Evolutionary conservation across 2,888 invertebrate species (phyloP), one percentile per base, ranked within the genome.

Genomic region (Synergus laeviventris): DNA sequence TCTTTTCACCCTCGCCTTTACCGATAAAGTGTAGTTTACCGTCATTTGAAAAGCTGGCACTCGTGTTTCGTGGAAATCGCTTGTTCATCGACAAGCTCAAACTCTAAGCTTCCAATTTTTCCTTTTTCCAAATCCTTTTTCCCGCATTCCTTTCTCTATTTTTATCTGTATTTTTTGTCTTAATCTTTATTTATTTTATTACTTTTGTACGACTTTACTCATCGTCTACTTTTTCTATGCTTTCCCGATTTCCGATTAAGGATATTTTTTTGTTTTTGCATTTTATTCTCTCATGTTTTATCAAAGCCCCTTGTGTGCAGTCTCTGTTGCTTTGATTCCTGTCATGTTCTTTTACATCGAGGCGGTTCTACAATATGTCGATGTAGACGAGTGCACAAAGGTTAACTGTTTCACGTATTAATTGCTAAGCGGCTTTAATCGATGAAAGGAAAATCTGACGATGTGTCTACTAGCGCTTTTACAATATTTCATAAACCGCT

Each of bases 31-130:
- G 75, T 79, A 70, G 74, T 77, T 76, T 70, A 78, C 74, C 75
- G 78, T 80, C 78, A 75, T 81, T 75, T 81, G 74, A 79, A 78
- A 80, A 78, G 81, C 66, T 77, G 79, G 77, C 76, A 77, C 76
- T 80, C 78, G 74, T 79, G 76, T 79, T 79, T 74, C 79, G 73
- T 76, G 78, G 79, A 78, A 80, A 80, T 76, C 77, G 73, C 79
- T 79, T 74, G 76, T 80, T 75, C 79, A 80, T 80, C 76, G 78
- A 77, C 74, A 76, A 79, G 78, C 74, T 78, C 70, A 74, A 78
- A 79, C 79, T 79, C 75, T 76, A 78, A 78, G 78, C 78, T 81
- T 79, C 70, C 36, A 66, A 60, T 21, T 56, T 18, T 49, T 64
- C 56, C 18, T 74, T 76, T 76, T 81, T 75, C 74, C 73, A 14